Evolutionary conservation across 2,113 vertebrate genomes (phyloP), one percentile per base, ranked within the genome.

Genomic region (Coryphaenoides rupestris): DNA sequence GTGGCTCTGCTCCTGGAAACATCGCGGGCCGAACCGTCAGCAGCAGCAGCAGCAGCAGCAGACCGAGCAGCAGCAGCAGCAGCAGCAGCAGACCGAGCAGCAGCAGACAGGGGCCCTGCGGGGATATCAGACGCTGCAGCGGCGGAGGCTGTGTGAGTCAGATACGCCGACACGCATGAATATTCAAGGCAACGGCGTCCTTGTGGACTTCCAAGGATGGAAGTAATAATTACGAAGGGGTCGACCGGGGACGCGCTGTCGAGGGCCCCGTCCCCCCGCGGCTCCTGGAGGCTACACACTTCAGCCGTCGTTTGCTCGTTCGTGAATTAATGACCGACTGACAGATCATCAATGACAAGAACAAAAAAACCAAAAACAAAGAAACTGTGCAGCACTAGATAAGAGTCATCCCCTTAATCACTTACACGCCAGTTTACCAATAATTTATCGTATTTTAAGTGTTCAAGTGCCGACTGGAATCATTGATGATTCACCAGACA

Each of bases 131-230:
- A 17, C 55, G 60, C 33, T 12, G 33, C 33, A n/a, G n/a, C n/a
- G n/a, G n/a, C n/a, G n/a, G n/a, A n/a, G 33, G 55, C 60, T 55
- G 24, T 63, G 47, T 46, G 67, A 24, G 55, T 60, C 57, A 64
- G 55, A 55, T 60, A 61, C 71, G n/a, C n/a, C n/a, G 68, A 72
- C 57, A 65, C 60, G 69, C 33, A 74, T 73, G 68, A 79, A 78
- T 81, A 84, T 70, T 72, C 66, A 78, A 78, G 80, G 60, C 57
- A 78, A 49, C 72, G 62, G 62, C 75, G 58, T 79, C 75, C 73
- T 74, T 55, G 67, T 26, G 53, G 21, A 21, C 70, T 49, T 60
- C 66, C 12, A 46, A 60, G n/a, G 49, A 60, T 66, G 45, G 14
- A 67, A 69, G 65, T 62, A 66, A 67, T 62, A 66, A 70, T 69